Conservation (phyloP, 2,113 vertebrate species). For the Rhabdornis inornatus region DNA sequence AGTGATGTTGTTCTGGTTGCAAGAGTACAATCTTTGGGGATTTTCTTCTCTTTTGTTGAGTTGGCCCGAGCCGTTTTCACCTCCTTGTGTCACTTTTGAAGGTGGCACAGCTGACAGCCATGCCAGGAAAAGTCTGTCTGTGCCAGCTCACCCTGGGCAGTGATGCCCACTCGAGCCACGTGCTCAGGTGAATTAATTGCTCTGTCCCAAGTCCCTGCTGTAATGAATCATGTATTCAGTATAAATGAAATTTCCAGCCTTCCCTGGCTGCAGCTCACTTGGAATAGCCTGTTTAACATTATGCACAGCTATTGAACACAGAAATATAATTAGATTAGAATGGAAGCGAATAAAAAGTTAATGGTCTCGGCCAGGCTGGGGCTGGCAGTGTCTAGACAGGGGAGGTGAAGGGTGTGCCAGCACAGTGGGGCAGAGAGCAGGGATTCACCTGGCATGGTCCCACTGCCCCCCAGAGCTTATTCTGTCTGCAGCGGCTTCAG, state of each 20-base stretch:
- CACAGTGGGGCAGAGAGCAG: too few species aligned
- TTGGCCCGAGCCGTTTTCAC: background rate
- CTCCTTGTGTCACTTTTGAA: background rate
- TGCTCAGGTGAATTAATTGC: background rate
- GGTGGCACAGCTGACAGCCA: background rate
- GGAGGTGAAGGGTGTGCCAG: background rate
- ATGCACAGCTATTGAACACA: conserved; percentile 20
- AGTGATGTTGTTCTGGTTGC: background rate
- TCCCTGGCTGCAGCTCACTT: conserved; percentile 21
- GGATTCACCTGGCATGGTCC: background rate
- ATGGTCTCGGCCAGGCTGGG: background rate
- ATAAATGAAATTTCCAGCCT: conserved; percentile 55
- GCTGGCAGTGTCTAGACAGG: background rate
- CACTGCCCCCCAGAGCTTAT: background rate
- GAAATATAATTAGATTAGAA: conserved; percentile 52
- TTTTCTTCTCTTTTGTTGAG: background rate
- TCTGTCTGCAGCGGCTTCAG: background rate
- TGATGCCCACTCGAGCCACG: fast-evolving
- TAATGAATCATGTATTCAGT: conserved; percentile 38
- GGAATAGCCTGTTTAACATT: conserved; percentile 16
- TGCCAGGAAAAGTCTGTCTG: background rate
- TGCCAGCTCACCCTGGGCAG: background rate
- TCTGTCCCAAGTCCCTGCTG: background rate
- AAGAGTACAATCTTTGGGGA: background rate
- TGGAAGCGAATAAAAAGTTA: background rate